Evolutionary conservation across 2,797 vertebrate genomes (phyloP).

Genomic region (Furcifer pardalis): DNA sequence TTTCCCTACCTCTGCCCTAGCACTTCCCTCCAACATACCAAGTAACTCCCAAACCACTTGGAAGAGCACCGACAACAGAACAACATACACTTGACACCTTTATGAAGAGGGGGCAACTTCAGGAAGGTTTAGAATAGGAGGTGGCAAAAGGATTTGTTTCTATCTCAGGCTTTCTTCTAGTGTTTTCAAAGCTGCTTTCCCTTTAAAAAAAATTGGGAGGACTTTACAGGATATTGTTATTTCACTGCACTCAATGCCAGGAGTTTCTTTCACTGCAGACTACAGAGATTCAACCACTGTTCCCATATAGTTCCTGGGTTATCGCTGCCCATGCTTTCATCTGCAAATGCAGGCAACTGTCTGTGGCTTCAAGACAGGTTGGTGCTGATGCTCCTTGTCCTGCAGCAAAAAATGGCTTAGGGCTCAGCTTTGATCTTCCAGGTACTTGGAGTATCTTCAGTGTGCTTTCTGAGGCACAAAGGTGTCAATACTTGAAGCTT

Average conservation of each 20-base stretch:
- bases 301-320: not conserved
- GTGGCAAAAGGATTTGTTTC: not conserved
- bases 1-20: not conserved
- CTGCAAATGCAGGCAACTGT: not conserved
- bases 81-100: not conserved
- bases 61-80: not conserved
- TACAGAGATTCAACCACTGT: not conserved
- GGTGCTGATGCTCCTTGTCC: not conserved
- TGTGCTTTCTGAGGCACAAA: not conserved
- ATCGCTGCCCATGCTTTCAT: not conserved
- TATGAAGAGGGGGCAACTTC: not conserved
- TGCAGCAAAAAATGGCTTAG: not conserved
- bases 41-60: not conserved
- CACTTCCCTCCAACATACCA: not conserved
- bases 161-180: not conserved
- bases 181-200: not conserved
- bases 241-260: not conserved
- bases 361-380: not conserved
- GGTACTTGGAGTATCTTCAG: not conserved
- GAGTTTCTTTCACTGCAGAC: not conserved
- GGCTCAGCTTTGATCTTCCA: not conserved
- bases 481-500: not conserved
- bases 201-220: too few relatives aligned
- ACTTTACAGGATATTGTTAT: not conserved
- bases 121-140: not conserved